Percentiles rank a stretch among this genome's conserved stretches.
Conservation (phyloP, 2,113 vertebrate species). For the Ictalurus punctatus region DNA sequence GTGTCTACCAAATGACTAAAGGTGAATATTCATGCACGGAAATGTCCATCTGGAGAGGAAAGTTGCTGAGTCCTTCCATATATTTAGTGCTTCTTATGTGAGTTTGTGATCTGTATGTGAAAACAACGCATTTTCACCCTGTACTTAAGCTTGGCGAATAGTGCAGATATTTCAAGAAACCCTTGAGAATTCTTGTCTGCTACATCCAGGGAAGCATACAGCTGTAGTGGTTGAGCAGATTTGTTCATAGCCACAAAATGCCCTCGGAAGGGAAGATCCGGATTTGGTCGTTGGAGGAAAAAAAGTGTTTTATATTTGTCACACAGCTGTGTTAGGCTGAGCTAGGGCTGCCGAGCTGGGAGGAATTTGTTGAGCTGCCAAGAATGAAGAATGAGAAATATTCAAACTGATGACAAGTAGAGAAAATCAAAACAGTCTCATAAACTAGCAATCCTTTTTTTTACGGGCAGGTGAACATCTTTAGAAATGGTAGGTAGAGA, state of each 20-base stretch:
- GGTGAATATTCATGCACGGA: not conserved
- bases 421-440: constrained; percentile 30
- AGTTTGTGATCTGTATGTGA: not conserved
- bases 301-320: constrained; percentile 66
- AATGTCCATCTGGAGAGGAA: not conserved
- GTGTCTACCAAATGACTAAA: not conserved
- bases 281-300: constrained; percentile 50
- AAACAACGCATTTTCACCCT: not conserved
- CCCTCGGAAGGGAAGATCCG: constrained; percentile 7
- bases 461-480: not conserved
- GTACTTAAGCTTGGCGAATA: not conserved
- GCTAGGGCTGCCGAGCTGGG: constrained; percentile 38
- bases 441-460: constrained; percentile 27
- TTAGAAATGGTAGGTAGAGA: constrained; percentile 4
- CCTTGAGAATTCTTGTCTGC: not conserved
- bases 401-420: constrained; percentile 34
- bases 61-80: not conserved
- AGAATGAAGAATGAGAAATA: constrained; percentile 56
- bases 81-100: not conserved
- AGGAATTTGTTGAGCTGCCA: constrained; percentile 62
- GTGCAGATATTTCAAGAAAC: not conserved
- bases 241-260: not conserved
- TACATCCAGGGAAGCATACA: not conserved
- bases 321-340: constrained; percentile 64
- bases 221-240: constrained; percentile 13